These are phyloP conservation scores for Drosophila crucigera DNA, from an alignment of 2,888 invertebrate genomes.

Conservation along the genomic window DNA sequence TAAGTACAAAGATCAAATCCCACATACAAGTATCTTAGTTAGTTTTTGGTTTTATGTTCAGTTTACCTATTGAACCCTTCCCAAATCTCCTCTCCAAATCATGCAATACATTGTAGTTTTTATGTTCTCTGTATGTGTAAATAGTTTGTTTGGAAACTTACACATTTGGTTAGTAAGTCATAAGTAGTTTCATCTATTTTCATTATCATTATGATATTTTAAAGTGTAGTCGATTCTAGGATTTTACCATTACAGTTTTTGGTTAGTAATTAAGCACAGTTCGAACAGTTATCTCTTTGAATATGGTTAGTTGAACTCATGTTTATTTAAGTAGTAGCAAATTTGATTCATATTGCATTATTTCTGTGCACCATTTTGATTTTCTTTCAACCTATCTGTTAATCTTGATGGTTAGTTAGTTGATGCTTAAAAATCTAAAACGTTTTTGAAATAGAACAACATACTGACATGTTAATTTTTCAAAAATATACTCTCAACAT, in stretches of 20 bases:
- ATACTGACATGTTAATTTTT: slow-evolving; percentile 39
- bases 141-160: slow-evolving; percentile 27
- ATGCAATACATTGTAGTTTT: slow-evolving; percentile 30
- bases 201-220: slow-evolving; percentile 12
- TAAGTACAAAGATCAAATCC: slow-evolving; percentile 38
- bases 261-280: slow-evolving; percentile 28
- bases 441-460: slow-evolving; percentile 32
- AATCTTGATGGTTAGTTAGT: slow-evolving; percentile 44
- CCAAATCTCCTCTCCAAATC: not conserved
- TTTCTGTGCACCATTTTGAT: slow-evolving; percentile 46
- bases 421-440: slow-evolving; percentile 14
- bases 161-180: slow-evolving; percentile 19
- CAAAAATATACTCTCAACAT: slow-evolving; percentile 33
- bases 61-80: not conserved
- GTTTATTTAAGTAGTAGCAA: slow-evolving; percentile 15
- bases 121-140: slow-evolving; percentile 24
- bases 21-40: slow-evolving; percentile 51
- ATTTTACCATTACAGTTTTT: slow-evolving; percentile 8
- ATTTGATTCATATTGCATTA: slow-evolving; percentile 24
- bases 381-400: slow-evolving; percentile 13
- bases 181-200: slow-evolving; percentile 25
- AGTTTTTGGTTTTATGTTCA: slow-evolving; percentile 26
- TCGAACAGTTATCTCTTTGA: slow-evolving; percentile 12
- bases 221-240: slow-evolving; percentile 17
- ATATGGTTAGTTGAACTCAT: slow-evolving; percentile 1